Base-by-base conservation (phyloP, 2,113 vertebrate species). In the Muscicapa adusta region DNA sequence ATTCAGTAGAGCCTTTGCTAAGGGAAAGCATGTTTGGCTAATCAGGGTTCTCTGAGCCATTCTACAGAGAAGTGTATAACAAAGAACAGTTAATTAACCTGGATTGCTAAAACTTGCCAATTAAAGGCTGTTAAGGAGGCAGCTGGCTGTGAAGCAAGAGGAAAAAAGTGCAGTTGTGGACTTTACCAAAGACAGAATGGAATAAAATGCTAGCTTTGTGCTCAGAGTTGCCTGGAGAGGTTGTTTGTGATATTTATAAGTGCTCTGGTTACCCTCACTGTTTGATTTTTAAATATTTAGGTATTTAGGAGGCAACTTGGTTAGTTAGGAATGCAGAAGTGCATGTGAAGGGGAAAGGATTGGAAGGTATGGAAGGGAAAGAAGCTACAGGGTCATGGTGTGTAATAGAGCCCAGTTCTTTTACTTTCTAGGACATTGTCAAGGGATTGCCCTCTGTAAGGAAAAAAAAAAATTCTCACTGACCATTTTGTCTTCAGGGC, bases 1-100 rank as follows among this genome's bases (percentile, higher is more conserved):
- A 5, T 79, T 89, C 40, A 79, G 38, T 18, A 24, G 50, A 65
- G 45, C 57, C 25, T 93, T 74, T 85, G 45, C 71, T 91, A 56
- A 79, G 61, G 33, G 76, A 75, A 82, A 89, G 22, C 17, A 8
- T 36, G 33, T 78, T 89, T 87, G 53, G 42, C 71, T 93, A 58
- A 91, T 89, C 15, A 7, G 60, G 29, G 36, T 40, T 92, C 66
- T 75, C 53, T 79, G 36, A 53, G 40, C 65, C 15, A 10, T 91
- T 94, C 65, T 84, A 29, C 81, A 65, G 19, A 72, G 57, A 65
- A 50, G 45, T 42, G 4, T 74, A 4, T 84, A 71, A 87, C 75
- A 90, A 70, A 83, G 82, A 91, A 31, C 50, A 86, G 83, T 90
- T 95, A 93, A 91, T 93, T 93, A 97, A 92, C 91, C 71, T 45